These are phyloP conservation scores for Chloebia gouldiae DNA, from an alignment of 2,113 vertebrate genomes.

Conservation along the genomic window DNA sequence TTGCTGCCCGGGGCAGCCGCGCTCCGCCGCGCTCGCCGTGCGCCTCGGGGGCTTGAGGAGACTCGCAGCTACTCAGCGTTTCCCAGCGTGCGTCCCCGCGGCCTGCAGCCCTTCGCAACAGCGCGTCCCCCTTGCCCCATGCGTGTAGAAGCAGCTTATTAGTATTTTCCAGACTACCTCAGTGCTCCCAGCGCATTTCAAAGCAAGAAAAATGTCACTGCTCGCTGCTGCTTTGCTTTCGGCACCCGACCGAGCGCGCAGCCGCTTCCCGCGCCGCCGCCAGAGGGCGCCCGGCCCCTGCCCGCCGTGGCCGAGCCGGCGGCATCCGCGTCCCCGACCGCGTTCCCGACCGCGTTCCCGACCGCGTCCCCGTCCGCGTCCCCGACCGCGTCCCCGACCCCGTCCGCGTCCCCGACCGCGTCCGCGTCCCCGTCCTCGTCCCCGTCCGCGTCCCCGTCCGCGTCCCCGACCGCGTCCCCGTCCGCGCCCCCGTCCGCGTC, in stretches of 20 bases:
- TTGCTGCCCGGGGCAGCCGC: background rate
- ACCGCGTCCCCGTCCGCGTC: too few species aligned
- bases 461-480: too few species aligned
- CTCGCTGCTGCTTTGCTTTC: rapidly evolving
- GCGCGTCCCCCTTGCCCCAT: rapidly evolving
- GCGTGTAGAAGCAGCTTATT: too few species aligned
- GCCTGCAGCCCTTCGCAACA: background rate
- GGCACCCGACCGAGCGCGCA: rapidly evolving
- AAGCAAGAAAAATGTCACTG: rapidly evolving
- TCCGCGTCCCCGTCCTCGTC: too few species aligned
- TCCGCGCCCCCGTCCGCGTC: too few species aligned
- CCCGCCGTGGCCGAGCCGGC: background rate
- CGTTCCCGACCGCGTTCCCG: too few species aligned
- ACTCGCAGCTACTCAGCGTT: rapidly evolving
- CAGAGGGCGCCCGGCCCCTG: background rate
- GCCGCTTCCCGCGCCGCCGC: background rate
- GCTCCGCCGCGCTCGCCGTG: background rate
- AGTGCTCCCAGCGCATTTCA: background rate
- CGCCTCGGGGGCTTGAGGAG: rapidly evolving
- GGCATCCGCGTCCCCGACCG: background rate
- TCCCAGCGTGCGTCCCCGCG: rapidly evolving
- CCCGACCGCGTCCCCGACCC: too few species aligned
- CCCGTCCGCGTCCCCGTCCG: too few species aligned
- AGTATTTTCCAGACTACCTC: rapidly evolving
- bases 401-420: too few species aligned